Evolutionary conservation across 2,113 vertebrate genomes (phyloP).

Genomic region (Pteruthius melanotis): DNA sequence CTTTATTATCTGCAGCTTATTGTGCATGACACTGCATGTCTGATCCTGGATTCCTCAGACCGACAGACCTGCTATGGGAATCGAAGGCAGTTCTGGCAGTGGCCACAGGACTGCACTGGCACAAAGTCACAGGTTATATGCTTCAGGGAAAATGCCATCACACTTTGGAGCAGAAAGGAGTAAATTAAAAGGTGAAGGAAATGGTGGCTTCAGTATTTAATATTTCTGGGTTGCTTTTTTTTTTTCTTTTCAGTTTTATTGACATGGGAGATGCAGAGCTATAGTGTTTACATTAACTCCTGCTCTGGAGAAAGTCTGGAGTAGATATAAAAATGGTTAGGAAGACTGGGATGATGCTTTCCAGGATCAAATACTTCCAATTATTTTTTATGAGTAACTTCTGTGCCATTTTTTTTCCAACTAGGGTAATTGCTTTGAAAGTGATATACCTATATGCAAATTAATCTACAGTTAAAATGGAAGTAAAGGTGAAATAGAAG

Average conservation of each 20-base stretch:
- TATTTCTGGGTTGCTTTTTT: neutral
- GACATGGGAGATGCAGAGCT: neutral
- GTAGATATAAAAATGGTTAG: neutral
- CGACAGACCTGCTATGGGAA: neutral
- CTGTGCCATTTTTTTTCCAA: neutral
- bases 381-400: neutral
- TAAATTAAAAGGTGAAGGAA: neutral
- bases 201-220: neutral
- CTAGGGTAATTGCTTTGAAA: neutral
- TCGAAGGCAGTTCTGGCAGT: conserved; percentile 1
- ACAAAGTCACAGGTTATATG: neutral
- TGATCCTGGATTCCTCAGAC: neutral
- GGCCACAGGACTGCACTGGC: neutral
- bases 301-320: neutral
- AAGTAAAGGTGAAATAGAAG: neutral
- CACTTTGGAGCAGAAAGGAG: neutral
- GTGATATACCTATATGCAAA: neutral
- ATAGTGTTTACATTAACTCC: neutral
- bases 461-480: neutral
- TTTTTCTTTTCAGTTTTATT: neutral
- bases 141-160: neutral
- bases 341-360: neutral
- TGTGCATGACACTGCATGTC: neutral
- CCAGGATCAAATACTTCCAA: neutral
- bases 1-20: conserved; percentile 27